These are phyloP conservation scores for Montipora foliosa DNA, from an alignment of 64 coral and sea anemone genomes.

Conservation along the genomic window DNA sequence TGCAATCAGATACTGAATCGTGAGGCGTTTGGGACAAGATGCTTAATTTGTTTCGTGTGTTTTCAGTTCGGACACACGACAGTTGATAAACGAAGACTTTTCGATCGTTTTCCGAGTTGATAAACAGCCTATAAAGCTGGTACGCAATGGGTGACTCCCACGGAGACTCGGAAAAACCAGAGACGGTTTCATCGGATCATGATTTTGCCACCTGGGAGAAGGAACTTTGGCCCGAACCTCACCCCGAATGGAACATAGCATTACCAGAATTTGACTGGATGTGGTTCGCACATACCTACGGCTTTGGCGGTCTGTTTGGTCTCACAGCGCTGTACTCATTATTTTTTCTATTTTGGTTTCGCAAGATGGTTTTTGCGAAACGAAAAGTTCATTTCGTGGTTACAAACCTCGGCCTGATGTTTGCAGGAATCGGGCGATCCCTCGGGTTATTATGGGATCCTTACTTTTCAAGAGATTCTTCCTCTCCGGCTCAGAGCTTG, in stretches of 20 bases:
- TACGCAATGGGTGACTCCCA: neutral
- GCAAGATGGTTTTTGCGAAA: neutral
- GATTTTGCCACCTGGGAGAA: neutral
- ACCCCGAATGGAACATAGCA: constrained; percentile 68
- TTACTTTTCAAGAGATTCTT: constrained; percentile 36
- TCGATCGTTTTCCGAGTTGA: no score
- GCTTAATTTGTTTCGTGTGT: no score
- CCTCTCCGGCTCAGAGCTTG: neutral
- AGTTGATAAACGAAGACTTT: no score
- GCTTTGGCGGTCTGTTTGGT: constrained; percentile 65
- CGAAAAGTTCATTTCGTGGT: constrained; percentile 51
- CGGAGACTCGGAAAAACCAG: neutral
- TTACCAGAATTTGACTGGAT: constrained; percentile 23
- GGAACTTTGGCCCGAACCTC: constrained; percentile 68
- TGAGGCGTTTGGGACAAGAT: no score
- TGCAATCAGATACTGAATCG: no score
- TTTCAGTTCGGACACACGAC: no score
- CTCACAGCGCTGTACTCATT: neutral
- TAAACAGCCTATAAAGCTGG: no score
- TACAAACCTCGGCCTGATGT: constrained; percentile 35
- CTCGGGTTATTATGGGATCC: constrained; percentile 66
- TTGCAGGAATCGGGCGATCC: constrained; percentile 49
- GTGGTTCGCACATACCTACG: constrained; percentile 64
- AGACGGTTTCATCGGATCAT: neutral
- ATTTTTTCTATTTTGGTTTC: constrained; percentile 12